These are phyloP conservation scores for Blastobasis lacticolella DNA, from an alignment of 2,888 invertebrate species.

Conservation along the genomic window DNA sequence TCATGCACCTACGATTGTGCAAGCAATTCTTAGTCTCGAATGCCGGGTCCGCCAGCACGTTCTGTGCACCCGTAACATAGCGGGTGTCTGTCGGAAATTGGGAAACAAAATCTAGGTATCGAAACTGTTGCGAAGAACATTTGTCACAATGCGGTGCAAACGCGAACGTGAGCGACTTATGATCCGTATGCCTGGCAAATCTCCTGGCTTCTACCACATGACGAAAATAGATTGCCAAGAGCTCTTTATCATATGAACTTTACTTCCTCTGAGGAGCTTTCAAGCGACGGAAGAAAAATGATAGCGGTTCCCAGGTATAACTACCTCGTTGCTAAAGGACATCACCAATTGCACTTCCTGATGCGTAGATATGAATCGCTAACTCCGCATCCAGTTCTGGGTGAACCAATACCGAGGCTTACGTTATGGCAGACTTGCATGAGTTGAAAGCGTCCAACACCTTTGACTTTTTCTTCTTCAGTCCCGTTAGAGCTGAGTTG, in stretches of 20 bases:
- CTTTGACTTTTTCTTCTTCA: no score
- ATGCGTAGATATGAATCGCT: neutral
- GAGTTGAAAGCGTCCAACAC: no score
- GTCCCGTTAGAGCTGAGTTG: no score
- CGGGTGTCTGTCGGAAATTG: neutral
- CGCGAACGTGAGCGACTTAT: no score
- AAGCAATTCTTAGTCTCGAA: neutral
- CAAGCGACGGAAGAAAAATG: neutral
- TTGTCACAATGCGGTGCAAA: no score
- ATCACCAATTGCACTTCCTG: neutral
- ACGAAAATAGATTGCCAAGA: neutral
- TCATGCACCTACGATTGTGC: neutral
- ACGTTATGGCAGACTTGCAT: neutral
- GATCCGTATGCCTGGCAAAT: no score
- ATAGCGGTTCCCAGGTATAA: neutral
- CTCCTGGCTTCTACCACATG: no score
- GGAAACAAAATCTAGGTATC: neutral
- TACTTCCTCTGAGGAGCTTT: neutral
- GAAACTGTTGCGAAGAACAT: no score
- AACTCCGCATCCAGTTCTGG: neutral
- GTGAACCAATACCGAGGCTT: neutral
- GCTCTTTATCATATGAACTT: neutral
- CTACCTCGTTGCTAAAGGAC: neutral
- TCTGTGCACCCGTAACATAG: no score
- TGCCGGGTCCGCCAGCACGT: neutral